Base-by-base conservation (phyloP, 2,113 vertebrate species). In the Bungarus multicinctus region DNA sequence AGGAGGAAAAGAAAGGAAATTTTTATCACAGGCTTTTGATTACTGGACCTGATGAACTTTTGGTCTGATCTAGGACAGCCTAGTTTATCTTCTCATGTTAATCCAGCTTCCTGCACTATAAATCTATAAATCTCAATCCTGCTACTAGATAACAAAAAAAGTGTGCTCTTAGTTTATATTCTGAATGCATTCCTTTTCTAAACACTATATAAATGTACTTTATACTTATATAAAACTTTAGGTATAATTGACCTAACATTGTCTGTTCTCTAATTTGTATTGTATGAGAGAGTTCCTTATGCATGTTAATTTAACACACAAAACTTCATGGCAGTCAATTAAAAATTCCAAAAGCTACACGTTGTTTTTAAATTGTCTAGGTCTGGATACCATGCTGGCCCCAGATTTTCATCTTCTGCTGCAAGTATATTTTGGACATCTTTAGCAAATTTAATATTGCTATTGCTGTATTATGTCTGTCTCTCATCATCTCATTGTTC, bases 211-310 rank as follows among this genome's bases (percentile, higher is more conserved):
- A 34, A 2, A 3, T 30, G 52, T 18, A 18, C 39, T 43, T 12
- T 54, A 57, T 74, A 74, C 5, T 74, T 39, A 74, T 74, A 39
- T 74, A 64, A 50, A 87, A 90, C 30, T 34, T 9, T 74, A 0
- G 0, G 8, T 0, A 0, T 87, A 87, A 50, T 30, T 53, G 14
- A 53, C 86, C n/a, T n/a, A 87, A n/a, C 27, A 53, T n/a, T n/a
- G 92, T 69, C 89, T 85, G 85, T 0, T 0, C 54, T 85, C 85
- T 0, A 0, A 1, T 12, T 74, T 55, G n/a, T 85, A 50, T 91
- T 88, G 34, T 22, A 39, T 81, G 18, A 81, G 69, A 39, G n/a
- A 39, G 0, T 39, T 39, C 18, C 34, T 39, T 91, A 50, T 27
- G 54, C 55, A 22, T 69, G 92, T 92, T 55, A 16, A 85, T 39